These are phyloP conservation scores for Temnopleurus reevesii DNA, from an alignment of 53 echinoderm and acorn worm species.

Conservation along the genomic window DNA sequence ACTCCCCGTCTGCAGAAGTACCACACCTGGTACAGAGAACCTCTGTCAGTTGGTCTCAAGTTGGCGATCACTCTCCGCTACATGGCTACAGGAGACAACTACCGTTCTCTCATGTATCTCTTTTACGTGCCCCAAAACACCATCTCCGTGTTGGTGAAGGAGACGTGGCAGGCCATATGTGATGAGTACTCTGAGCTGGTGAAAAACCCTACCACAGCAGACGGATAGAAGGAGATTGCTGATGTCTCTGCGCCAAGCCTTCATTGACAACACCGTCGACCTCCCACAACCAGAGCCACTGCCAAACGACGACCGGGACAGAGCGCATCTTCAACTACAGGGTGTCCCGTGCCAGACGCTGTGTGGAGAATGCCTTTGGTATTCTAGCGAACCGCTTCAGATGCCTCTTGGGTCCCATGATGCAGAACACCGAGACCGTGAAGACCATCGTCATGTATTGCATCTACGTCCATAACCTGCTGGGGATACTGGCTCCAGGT, in stretches of 20 bases:
- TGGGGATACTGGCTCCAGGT: no score
- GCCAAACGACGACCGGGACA: conserved; percentile 40
- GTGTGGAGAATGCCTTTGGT: conserved; percentile 29
- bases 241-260: no score
- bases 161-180: conserved; percentile 21
- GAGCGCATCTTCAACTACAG: conserved; percentile 33
- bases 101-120: not conserved
- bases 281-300: conserved; percentile 33
- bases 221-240: conserved; percentile 40
- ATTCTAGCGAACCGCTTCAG: conserved; percentile 25
- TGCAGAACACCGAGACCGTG: not conserved
- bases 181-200: not conserved
- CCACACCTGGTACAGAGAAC: conserved; percentile 30
- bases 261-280: no score
- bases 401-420: conserved; percentile 30
- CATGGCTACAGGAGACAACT: conserved; percentile 23
- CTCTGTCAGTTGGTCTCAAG: conserved; percentile 14
- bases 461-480: conserved; percentile 29
- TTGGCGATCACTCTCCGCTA: conserved; percentile 37
- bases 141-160: conserved; percentile 10
- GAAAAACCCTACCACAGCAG: conserved; percentile 28
- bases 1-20: conserved; percentile 40
- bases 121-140: conserved; percentile 34
- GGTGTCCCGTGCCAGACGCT: conserved; percentile 17
- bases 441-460: conserved; percentile 36